Conservation (phyloP, 2,888 invertebrate species). For the Callyntrura guangdongensis region DNA sequence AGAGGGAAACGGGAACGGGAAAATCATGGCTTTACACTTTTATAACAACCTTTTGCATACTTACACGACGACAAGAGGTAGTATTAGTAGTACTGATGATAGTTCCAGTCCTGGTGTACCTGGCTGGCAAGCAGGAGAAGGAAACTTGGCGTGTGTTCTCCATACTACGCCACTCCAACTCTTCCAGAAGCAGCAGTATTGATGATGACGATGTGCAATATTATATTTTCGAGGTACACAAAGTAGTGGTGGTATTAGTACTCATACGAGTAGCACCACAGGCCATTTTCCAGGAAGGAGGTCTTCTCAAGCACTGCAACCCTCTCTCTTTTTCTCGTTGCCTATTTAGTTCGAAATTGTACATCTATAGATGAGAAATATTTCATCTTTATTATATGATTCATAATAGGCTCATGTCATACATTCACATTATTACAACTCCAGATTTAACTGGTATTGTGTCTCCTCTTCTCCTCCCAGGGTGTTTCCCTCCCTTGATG, state of each 20-base stretch:
- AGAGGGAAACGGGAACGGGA: constrained; percentile 5
- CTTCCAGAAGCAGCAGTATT: not conserved
- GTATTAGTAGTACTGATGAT: not conserved
- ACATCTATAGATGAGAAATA: constrained; percentile 30
- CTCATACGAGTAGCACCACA: not conserved
- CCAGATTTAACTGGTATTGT: constrained; percentile 26
- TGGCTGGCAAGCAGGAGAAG: not conserved
- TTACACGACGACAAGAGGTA: not conserved
- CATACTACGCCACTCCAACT: not conserved
- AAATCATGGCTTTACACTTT: constrained; percentile 55
- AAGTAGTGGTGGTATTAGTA: not conserved
- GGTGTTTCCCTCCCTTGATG: constrained; percentile 10
- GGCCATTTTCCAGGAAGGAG: constrained; percentile 44
- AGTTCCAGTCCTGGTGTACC: not conserved
- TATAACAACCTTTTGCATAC: constrained; percentile 35
- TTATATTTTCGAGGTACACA: not conserved
- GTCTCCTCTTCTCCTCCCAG: not conserved
- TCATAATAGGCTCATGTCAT: constrained; percentile 43
- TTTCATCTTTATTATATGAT: constrained; percentile 51
- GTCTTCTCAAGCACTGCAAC: constrained; percentile 4
- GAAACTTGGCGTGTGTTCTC: constrained; percentile 30
- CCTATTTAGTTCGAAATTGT: not conserved
- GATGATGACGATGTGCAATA: not conserved
- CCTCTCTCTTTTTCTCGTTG: not conserved
- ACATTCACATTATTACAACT: constrained; percentile 5